phyloP scores from a whole-genome alignment of 2,797 vertebrate species.

The Jordanella pulchra region DNA sequence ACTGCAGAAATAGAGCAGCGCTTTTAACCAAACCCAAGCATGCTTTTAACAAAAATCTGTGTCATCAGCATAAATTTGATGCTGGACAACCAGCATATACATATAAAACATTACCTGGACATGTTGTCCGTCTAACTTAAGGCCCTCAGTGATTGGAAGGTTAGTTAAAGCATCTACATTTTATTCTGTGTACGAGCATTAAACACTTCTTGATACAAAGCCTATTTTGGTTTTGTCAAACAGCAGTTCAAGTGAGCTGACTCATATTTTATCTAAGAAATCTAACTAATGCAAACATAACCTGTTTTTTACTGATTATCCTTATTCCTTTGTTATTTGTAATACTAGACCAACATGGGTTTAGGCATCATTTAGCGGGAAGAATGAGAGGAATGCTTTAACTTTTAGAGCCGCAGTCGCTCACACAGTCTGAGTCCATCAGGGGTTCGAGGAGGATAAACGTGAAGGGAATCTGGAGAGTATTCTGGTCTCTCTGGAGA shows the following conservation, averaged over 20 bases:
- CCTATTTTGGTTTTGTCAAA: background rate
- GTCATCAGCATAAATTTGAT: no score
- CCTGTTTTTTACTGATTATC: constrained; percentile 9
- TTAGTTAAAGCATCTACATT: background rate
- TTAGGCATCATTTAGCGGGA: constrained; percentile 38
- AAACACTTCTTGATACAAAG: background rate
- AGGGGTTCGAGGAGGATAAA: constrained; percentile 12
- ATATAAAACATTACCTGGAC: no score
- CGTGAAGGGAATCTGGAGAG: constrained; percentile 40
- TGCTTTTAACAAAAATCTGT: no score
- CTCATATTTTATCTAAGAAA: background rate
- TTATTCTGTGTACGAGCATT: background rate
- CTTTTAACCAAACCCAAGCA: no score
- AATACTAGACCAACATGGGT: constrained; percentile 4
- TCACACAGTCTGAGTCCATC: constrained; percentile 13
- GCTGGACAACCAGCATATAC: no score
- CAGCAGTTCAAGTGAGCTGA: background rate
- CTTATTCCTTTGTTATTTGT: background rate
- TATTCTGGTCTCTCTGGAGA: constrained; percentile 48
- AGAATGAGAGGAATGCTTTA: constrained; percentile 5
- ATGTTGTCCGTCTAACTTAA: no score
- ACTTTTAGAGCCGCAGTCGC: background rate
- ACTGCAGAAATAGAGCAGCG: no score
- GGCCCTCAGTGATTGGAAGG: background rate
- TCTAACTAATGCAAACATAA: background rate